phyloP scores from a whole-genome alignment of 2,888 invertebrate genomes.

The Leptinotarsa tumamoca region DNA sequence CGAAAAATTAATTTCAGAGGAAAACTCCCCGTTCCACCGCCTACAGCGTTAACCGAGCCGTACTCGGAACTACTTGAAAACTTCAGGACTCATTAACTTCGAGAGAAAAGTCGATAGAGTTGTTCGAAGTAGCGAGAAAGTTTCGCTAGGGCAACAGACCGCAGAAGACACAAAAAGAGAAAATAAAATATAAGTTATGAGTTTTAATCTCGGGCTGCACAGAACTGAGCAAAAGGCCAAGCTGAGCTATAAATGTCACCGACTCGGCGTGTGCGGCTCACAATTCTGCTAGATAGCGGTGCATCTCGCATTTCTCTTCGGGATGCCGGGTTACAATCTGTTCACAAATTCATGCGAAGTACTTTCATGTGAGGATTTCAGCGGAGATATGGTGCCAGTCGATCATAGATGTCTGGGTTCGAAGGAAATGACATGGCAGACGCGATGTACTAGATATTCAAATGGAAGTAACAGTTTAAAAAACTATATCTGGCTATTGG shows the following conservation, averaged over 20 bases:
- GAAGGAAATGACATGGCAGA: no score
- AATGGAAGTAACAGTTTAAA: no score
- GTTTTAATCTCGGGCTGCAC: slow-evolving; percentile 66
- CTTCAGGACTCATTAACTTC: slow-evolving; percentile 59
- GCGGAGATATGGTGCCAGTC: neutral
- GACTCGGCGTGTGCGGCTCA: slow-evolving; percentile 62
- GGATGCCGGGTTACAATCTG: neutral
- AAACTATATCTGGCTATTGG: no score
- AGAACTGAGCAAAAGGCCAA: slow-evolving; percentile 62
- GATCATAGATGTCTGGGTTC: neutral
- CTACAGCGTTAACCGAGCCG: slow-evolving; percentile 50
- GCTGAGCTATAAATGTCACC: slow-evolving; percentile 63
- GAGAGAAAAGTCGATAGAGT: slow-evolving; percentile 60
- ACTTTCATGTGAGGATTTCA: slow-evolving; percentile 1
- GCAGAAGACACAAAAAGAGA: slow-evolving; percentile 58
- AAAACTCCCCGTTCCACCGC: slow-evolving; percentile 45
- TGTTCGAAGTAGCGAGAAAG: slow-evolving; percentile 46
- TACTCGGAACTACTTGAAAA: slow-evolving; percentile 48
- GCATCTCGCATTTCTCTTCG: slow-evolving; percentile 54
- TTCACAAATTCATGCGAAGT: neutral
- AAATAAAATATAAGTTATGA: slow-evolving; percentile 68
- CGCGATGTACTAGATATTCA: no score
- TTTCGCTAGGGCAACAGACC: slow-evolving; percentile 54
- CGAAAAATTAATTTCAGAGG: slow-evolving; percentile 53
- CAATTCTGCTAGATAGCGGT: slow-evolving; percentile 63